Base-by-base conservation (phyloP, 2,797 vertebrate species). In the Gymnoscopelus microlampas region DNA sequence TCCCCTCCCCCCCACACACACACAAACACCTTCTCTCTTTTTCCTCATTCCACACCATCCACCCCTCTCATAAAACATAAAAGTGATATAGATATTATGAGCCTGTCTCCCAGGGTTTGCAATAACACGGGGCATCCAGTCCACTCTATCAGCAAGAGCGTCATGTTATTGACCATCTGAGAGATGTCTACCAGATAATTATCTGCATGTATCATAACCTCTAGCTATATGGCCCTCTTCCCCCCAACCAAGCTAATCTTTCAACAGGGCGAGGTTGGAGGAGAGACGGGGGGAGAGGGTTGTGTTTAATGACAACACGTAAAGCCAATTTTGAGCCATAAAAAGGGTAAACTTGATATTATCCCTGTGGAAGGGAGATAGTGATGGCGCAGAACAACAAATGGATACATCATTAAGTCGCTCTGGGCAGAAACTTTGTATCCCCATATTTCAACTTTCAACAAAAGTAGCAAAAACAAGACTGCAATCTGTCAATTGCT, bases 81-180 rank as follows among this genome's bases (percentile, higher is more conserved):
- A 49, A 15, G 24, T 61, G 49, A 23, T 63, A 49, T 60, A 57
- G 32, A 32, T 70, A 68, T 51, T 19, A 63, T 77, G 81, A 64
- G 32, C 76, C 78, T 10, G 35, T 44, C 39, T 74, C 80, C 83
- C 82, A 54, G n/a, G 80, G 70, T 68, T 55, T 74, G 61, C 74
- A 76, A 76, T 74, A 88, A 82, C 68, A 73, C 63, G 69, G 72
- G 29, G 49, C 61, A 54, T 73, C 79, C 79, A 44, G 54, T 74
- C 66, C 81, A 74, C 69, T 88, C 77, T 58, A 83, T 89, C 80
- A 83, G 53, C 9, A 62, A 53, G 81, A 82, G 81, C 83, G 81
- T 74, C 80, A 77, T 55, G 78, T 86, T 88, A 86, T 87, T 90
- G 88, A 90, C 74, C 81, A 80, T 78, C 69, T 69, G 81, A 85